Base-by-base conservation (phyloP, 2,797 vertebrate species). In the Emys orbicularis region DNA sequence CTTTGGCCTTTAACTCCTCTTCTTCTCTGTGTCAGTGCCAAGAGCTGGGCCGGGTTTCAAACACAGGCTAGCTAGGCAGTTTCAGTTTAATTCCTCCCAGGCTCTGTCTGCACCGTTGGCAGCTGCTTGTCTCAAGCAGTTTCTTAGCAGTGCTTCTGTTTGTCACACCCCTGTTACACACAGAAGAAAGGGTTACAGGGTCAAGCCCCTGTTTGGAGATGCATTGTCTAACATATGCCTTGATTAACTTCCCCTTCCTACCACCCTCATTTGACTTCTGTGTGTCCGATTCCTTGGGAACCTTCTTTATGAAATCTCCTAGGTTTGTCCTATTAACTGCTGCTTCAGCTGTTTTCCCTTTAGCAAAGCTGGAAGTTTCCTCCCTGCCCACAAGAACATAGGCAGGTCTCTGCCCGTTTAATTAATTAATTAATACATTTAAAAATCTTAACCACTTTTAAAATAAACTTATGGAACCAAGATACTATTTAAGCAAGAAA, bases 11-110 rank as follows among this genome's bases (percentile, higher is more conserved):
- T 61, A 61, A 61, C 6, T 15, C 59, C 59, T 61, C 31, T 34
- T 61, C 57, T 59, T 59, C 31, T 61, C 31, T 61, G 59, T 34
- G 31, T 31, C 59, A 61, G 31, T 34, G 31, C 13, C 12, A 6
- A 61, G 29, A 61, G 59, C 59, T 61, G 2, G 1, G 81, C 44
- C 72, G 3, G 10, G 86, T 90, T 91, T 54, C 54, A 91, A 77
- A 50, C 0, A 1, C 4, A 16, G 12, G 16, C 29, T 81, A 8
- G 54, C 9, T 15, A 29, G 52, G 1, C 68, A 1, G 76, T 59
- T 12, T 72, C 77, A 5, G 54, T 56, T 84, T 54, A 54, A 44
- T 83, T 34, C 1, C 1, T 89, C 25, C 2, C 21, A 84, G 1
- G 11, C 74, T 12, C n/a, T 6, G 84, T 80, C 18, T 68, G 27